Evolutionary conservation across 2,113 vertebrate genomes (phyloP), one percentile per base, ranked within the genome.

Genomic region (Anolis sagrei): DNA sequence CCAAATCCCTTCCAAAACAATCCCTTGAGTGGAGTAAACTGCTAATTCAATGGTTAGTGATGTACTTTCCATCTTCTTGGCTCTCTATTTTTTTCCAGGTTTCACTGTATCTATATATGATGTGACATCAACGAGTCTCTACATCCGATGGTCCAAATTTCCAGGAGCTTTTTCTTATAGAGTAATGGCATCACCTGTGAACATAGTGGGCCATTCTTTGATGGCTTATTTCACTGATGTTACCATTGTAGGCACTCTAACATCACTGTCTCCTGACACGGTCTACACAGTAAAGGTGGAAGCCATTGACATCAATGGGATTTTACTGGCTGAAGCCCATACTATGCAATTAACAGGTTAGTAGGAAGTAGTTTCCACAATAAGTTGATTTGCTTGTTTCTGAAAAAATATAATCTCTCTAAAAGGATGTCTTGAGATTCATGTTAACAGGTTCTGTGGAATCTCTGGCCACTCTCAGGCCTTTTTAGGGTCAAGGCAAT

Each of bases 111-210:
- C 97, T 1, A 77, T 96, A 87, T 96, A 93, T 4, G 92, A 96
- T 3, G 96, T 96, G 85, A 95, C 97, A 49, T 98, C 97, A 18
- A 93, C 91, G 92, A 97, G 91, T 75, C 90, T 97, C 88, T 96
- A 93, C 23, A 92, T 97, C 86, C 92, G 86, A 68, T 97, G 96
- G 97, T 93, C 89, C 29, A 85, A 91, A 68, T 87, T 88, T 44
- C 73, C 91, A 0, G 96, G 93, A 61, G 95, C 95, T 75, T 92
- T 94, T 87, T 97, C 95, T 80, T 97, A 97, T 93, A 97, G 94
- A 93, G 89, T 97, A 85, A 96, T 92, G 69, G 96, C 96, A 5
- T 96, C 92, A 8, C 93, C 95, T 64, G 93, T 94, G 58, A 95
- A 95, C 86, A 92, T 89, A 3, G 79, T 92, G 1, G 92, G 82